Evolutionary conservation across 2,113 vertebrate species (phyloP), one percentile per base, ranked within the genome.

Genomic region (Alces alces): DNA sequence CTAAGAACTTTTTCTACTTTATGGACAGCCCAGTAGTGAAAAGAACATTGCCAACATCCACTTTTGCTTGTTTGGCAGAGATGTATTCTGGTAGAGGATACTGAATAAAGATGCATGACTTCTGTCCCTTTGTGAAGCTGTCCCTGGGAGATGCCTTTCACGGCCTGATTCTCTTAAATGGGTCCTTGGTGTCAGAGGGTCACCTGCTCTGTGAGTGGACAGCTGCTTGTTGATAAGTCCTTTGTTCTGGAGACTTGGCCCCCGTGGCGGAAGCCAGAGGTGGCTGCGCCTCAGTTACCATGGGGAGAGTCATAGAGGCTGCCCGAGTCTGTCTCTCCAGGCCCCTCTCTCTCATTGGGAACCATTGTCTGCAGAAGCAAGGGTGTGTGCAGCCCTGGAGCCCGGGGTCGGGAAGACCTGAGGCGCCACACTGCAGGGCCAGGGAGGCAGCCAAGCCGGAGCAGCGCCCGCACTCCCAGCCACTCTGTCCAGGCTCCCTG

Each of bases 401-500:
- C 39, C 57, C 1, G 12, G 66, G 7, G 8, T 8, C 2, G 80
- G 12, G 82, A 17, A 33, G 45, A 43, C 27, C 7, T 4, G 25
- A 39, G 0, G 23, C 1, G 70, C 4, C 3, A 55, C 50, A 10
- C 58, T 15, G 23, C 43, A n/a, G 27, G 33, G 82, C 15, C 50
- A 15, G 55, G 50, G 52, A 76, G 36, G 33, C 1, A 1, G 0
- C 27, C 58, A 28, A 2, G 16, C 39, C 25, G 28, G 66, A 55
- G 23, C 45, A 27, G 16, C 0, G 0, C 43, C n/a, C 66, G 7
- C 25, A 8, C 16, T 28, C 2, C 10, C 1, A 43, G 52, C 43
- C 14, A 0, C 39, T 52, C 30, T 16, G 28, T 30, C 55, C 1
- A 57, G 88, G 66, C 47, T 43, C 16, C 52, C 28, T 2, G 1